Percentiles rank a stretch among this genome's conserved stretches.
These are phyloP conservation scores for Hirudinaria manillensis DNA, from an alignment of 2,888 invertebrate genomes.

Conservation along the genomic window DNA sequence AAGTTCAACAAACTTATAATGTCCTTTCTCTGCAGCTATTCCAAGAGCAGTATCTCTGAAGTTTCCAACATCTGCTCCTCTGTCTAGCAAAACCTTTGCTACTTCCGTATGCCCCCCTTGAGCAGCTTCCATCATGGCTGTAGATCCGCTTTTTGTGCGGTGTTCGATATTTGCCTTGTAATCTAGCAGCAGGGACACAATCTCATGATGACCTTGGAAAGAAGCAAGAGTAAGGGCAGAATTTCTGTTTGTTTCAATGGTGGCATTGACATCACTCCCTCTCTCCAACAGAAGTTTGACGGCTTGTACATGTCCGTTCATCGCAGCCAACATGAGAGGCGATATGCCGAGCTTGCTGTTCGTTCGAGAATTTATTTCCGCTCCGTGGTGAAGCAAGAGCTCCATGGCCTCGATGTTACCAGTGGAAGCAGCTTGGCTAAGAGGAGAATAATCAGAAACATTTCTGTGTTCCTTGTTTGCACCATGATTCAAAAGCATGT, in stretches of 20 bases:
- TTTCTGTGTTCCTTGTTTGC: constrained; percentile 93
- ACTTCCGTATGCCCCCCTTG: constrained; percentile 98
- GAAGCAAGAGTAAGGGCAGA: constrained; percentile 96
- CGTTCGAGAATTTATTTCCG: constrained; percentile 84
- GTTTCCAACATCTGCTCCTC: constrained; percentile 96
- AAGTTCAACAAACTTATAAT: constrained; percentile 69
- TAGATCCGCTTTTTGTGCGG: constrained; percentile 94
- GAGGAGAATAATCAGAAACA: constrained; percentile 97
- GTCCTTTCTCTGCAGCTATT: constrained; percentile 99
- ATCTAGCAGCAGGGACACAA: constrained; percentile 88
- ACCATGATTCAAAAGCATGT: constrained; percentile 75
- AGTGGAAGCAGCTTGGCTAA: constrained; percentile 97
- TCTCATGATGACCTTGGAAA: constrained; percentile 97
- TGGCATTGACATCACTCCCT: constrained; percentile 98
- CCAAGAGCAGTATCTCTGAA: constrained; percentile 95
- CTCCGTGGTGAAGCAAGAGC: constrained; percentile 81
- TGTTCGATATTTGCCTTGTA: constrained; percentile 97
- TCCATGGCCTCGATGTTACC: constrained; percentile 97
- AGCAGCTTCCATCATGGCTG: constrained; percentile 98
- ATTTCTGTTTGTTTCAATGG: constrained; percentile 95
- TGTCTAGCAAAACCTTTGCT: constrained; percentile 85
- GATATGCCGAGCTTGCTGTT: constrained; percentile 96
- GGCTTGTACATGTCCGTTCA: constrained; percentile 95
- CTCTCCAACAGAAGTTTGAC: constrained; percentile 88
- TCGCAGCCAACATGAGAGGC: constrained; percentile 95